phyloP scores from a whole-genome alignment of 2,113 vertebrate species.

The Cervus canadensis region DNA sequence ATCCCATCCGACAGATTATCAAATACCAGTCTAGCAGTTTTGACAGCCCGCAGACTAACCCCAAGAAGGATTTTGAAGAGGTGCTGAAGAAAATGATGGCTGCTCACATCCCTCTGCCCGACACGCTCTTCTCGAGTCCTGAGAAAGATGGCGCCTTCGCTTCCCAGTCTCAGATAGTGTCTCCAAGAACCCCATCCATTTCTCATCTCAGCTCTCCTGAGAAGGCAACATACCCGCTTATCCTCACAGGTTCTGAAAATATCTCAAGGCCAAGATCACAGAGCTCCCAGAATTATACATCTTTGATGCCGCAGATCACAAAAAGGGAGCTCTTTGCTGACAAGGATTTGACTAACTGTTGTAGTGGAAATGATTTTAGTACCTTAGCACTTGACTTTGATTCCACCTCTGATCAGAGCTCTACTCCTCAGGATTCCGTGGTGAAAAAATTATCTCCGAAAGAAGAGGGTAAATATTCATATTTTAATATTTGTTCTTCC shows the following conservation, averaged over 20 bases:
- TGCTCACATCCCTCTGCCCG: neutral
- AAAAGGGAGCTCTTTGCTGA: constrained; percentile 14
- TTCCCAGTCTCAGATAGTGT: neutral
- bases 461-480: constrained; percentile 79
- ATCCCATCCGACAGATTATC: constrained; percentile 85
- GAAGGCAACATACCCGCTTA: constrained; percentile 63
- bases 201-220: neutral
- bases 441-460: constrained; percentile 79
- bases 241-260: constrained; percentile 64
- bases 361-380: constrained; percentile 22
- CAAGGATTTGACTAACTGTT: neutral
- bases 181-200: neutral
- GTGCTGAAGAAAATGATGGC: constrained; percentile 81
- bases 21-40: constrained; percentile 86
- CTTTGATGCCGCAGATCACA: constrained; percentile 68
- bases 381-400: constrained; percentile 70
- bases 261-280: neutral
- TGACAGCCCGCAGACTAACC: constrained; percentile 82
- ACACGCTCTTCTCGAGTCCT: neutral
- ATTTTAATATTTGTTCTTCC: neutral
- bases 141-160: neutral
- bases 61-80: constrained; percentile 83
- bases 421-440: constrained; percentile 73
- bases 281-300: constrained; percentile 34
- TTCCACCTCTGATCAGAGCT: constrained; percentile 63